phyloP scores from a whole-genome alignment of 2,113 vertebrate genomes.

The Synodontis membranacea region DNA sequence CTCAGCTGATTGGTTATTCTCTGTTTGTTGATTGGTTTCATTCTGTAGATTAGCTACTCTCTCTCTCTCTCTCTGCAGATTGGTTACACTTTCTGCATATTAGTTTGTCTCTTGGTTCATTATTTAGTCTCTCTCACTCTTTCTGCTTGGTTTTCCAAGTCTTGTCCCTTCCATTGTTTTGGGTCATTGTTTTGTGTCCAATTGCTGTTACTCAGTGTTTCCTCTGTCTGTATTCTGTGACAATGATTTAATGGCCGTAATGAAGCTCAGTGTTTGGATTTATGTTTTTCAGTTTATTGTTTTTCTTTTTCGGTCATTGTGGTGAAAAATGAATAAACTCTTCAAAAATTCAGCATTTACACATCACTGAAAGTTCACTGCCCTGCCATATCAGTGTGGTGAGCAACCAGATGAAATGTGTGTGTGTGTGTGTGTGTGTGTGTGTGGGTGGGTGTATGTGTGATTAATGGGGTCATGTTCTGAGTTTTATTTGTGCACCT shows the following conservation, averaged over 20 bases:
- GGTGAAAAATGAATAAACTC: too few species aligned
- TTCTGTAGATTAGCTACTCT: too few species aligned
- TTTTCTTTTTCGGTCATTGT: neutral
- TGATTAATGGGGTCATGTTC: slow-evolving; percentile 2
- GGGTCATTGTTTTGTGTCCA: neutral
- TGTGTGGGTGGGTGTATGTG: neutral
- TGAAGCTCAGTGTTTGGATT: neutral
- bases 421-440: neutral
- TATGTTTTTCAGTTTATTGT: neutral
- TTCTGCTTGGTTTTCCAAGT: neutral
- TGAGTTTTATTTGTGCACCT: slow-evolving; percentile 32
- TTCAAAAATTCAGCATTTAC: neutral
- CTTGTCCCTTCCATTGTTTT: neutral
- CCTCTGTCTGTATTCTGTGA: neutral
- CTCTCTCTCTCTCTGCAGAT: too few species aligned
- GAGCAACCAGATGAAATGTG: neutral
- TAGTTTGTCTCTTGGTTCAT: too few species aligned
- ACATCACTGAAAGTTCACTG: neutral
- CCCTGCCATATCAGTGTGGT: neutral
- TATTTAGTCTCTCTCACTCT: too few species aligned
- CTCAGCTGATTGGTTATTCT: neutral
- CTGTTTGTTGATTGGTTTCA: too few species aligned
- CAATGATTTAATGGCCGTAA: neutral
- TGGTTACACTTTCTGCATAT: too few species aligned
- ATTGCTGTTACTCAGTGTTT: neutral